A percentile compares a stretch with the other conserved stretches of the same genome.
Evolutionary conservation across 2,797 vertebrate species (phyloP).

Genomic region (Darevskia nairensis): DNA sequence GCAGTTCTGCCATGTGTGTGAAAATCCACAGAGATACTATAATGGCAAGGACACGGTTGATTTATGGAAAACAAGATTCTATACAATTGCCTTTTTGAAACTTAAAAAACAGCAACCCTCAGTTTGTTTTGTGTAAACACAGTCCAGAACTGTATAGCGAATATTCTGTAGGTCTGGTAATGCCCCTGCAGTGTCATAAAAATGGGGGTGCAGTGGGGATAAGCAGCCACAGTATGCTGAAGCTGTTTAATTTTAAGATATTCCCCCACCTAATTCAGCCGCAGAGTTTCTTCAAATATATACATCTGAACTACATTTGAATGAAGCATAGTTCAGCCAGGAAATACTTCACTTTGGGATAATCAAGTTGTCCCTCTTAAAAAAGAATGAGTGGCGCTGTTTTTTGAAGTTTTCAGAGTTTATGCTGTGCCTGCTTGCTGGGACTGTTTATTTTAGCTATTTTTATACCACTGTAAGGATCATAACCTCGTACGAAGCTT

Average conservation of each 20-base stretch:
- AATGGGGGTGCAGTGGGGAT: constrained; percentile 67
- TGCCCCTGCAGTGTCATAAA: constrained; percentile 68
- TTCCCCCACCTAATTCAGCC: constrained; percentile 56
- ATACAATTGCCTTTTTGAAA: constrained; percentile 35
- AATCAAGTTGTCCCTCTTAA: not conserved
- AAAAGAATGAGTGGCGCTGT: not conserved
- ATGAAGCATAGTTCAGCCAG: constrained; percentile 29
- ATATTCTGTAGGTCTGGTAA: constrained; percentile 56
- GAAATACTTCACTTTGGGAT: not conserved
- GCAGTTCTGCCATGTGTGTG: not conserved
- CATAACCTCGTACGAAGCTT: constrained; percentile 5
- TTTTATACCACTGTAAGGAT: constrained; percentile 51
- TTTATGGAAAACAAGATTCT: constrained; percentile 43
- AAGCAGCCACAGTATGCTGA: constrained; percentile 68
- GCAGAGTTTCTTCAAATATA: constrained; percentile 40
- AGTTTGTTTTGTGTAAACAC: constrained; percentile 41
- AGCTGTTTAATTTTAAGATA: constrained; percentile 55
- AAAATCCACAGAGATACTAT: constrained; percentile 9
- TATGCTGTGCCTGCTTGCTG: constrained; percentile 26
- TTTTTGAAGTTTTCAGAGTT: constrained; percentile 17
- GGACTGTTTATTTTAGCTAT: constrained; percentile 45
- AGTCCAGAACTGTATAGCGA: constrained; percentile 28
- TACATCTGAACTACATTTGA: accelerated
- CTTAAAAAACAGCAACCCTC: not conserved
- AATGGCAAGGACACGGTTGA: constrained; percentile 7